These are phyloP conservation scores for Spialia ferax DNA, from an alignment of 2,888 invertebrate species.

Conservation along the genomic window DNA sequence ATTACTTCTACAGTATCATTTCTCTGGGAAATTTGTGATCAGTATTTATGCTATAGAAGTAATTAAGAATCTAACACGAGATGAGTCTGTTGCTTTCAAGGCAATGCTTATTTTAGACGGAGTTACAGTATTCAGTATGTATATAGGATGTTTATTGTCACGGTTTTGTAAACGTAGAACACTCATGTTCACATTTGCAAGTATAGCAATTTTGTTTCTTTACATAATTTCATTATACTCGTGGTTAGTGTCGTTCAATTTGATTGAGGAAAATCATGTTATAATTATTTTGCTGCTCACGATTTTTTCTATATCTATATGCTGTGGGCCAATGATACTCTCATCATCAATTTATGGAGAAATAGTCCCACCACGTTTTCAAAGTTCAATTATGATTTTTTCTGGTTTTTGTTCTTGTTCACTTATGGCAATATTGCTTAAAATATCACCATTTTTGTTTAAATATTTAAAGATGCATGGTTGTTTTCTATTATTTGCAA, in stretches of 20 bases:
- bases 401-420: slow-evolving; percentile 27
- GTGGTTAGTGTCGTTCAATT: slow-evolving; percentile 42
- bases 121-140: slow-evolving; percentile 30
- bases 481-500: slow-evolving; percentile 47
- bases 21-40: slow-evolving; percentile 45
- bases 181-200: slow-evolving; percentile 39
- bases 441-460: slow-evolving; percentile 45
- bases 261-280: slow-evolving; percentile 48
- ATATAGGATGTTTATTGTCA: not conserved
- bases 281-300: slow-evolving; percentile 57
- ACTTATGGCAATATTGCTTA: slow-evolving; percentile 18
- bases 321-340: slow-evolving; percentile 58
- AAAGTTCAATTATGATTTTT: not conserved
- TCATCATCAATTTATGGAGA: slow-evolving; percentile 56
- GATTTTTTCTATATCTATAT: slow-evolving; percentile 56
- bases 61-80: slow-evolving; percentile 44
- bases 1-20: slow-evolving; percentile 32
- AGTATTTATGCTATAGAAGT: slow-evolving; percentile 47
- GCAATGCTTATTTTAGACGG: slow-evolving; percentile 49
- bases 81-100: slow-evolving; percentile 44
- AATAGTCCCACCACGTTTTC: slow-evolving; percentile 48
- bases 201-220: slow-evolving; percentile 42
- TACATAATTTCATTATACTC: slow-evolving; percentile 46
- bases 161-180: slow-evolving; percentile 15
- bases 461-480: slow-evolving; percentile 43